Conservation (phyloP, 1,140 invertebrate species). For the Drosophila pachea region DNA sequence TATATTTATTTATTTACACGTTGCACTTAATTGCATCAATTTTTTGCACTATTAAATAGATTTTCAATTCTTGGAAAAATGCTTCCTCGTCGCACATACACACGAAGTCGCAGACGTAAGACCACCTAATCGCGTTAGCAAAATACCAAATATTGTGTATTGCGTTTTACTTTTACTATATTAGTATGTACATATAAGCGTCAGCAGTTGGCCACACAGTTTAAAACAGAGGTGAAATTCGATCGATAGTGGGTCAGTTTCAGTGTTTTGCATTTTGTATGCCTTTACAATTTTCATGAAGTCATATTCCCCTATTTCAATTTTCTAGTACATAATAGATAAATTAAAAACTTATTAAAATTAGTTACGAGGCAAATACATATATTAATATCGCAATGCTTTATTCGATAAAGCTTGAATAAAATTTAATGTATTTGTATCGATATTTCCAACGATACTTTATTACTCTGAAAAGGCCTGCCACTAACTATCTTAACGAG, state of each 20-base stretch:
- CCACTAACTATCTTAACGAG: constrained; percentile 27
- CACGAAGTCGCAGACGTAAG: constrained; percentile 31
- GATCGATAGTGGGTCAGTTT: background rate
- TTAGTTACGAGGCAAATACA: background rate
- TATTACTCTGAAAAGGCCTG: constrained; percentile 21
- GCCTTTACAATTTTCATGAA: too few species aligned
- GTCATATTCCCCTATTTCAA: too few species aligned
- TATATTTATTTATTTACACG: constrained; percentile 37
- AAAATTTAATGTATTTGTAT: background rate
- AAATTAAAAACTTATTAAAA: background rate
- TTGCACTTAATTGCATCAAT: constrained; percentile 61
- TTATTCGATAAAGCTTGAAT: constrained; percentile 1
- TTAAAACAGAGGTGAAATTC: background rate
- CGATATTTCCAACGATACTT: constrained; percentile 11
- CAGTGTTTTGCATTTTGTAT: background rate
- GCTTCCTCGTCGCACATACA: constrained; percentile 60
- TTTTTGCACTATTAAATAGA: constrained; percentile 65
- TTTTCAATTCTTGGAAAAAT: constrained; percentile 57
- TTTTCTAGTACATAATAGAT: too few species aligned
- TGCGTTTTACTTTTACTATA: constrained; percentile 1
- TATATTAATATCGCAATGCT: background rate
- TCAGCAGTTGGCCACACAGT: constrained; percentile 7
- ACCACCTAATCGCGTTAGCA: constrained; percentile 6
- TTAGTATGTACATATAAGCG: background rate
- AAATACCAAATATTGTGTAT: constrained; percentile 15